Evolutionary conservation across 2,797 vertebrate genomes (phyloP).

Genomic region (Rhodeus uyekii): DNA sequence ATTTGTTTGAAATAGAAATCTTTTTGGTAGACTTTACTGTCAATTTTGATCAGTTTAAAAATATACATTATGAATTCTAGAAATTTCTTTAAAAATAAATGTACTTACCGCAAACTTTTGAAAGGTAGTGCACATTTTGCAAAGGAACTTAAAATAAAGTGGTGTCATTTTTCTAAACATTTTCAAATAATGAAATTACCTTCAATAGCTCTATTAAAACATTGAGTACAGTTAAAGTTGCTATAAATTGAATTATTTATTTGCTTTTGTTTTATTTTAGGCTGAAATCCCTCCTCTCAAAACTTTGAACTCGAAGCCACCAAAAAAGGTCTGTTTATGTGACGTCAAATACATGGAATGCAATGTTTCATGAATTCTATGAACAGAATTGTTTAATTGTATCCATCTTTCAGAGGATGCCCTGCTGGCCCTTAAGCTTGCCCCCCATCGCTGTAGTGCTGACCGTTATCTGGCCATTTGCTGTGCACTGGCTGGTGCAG

Average conservation of each 20-base stretch:
- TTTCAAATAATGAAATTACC: too few relatives aligned
- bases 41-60: too few relatives aligned
- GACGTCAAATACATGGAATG: not conserved
- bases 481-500: conserved; percentile 87
- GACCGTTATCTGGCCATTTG: conserved; percentile 87
- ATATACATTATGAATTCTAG: too few relatives aligned
- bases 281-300: not conserved
- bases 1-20: too few relatives aligned
- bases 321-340: conserved; percentile 30
- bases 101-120: too few relatives aligned
- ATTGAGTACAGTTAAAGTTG: not conserved
- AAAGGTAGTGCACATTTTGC: not conserved
- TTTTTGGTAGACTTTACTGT: too few relatives aligned
- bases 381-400: not conserved
- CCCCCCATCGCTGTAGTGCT: conserved; percentile 81
- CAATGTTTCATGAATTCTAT: not conserved
- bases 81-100: too few relatives aligned
- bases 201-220: not conserved
- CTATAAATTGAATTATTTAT: not conserved
- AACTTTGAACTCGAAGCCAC: not conserved
- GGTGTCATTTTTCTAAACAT: not conserved
- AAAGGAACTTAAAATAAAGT: not conserved
- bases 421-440: conserved; percentile 88
- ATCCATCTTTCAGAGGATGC: conserved; percentile 75
- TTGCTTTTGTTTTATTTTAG: conserved; percentile 6